Evolutionary conservation across 2,797 vertebrate species (phyloP), one percentile per base, ranked within the genome.

Genomic region (Fistularia tabacaria): DNA sequence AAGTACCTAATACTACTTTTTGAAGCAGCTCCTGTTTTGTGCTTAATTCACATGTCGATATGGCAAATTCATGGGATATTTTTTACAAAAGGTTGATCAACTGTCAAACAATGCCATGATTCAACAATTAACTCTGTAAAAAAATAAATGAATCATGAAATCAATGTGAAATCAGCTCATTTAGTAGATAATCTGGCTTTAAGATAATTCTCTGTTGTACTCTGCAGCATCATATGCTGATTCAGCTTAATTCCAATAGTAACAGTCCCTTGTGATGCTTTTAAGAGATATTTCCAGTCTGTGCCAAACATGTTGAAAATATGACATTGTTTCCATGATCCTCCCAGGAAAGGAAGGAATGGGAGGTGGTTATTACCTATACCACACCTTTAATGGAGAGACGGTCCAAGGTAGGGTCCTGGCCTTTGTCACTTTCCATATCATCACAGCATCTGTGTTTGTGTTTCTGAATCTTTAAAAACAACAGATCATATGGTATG

Each of bases 331-430:
- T 88, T 88, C 87, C 87, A 85, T 66, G 76, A 74, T 79, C 83
- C 82, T 80, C 83, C 85, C 82, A 66, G 61, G 63, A 79, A 46
- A 66, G 67, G 82, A 89, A 87, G 86, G 82, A 87, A 86, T 81
- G 69, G 81, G 82, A 67, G 73, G 54, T 73, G 70, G 46, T 71
- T 59, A 40, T 53, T 71, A 53, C 75, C 74, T 55, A 57, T 57
- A 78, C 80, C 81, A 80, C 85, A 77, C 85, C 84, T 59, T 59
- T 47, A 51, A 57, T 57, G 60, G 72, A 69, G 73, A 57, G 61
- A 74, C 49, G 64, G 80, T 81, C 69, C 79, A 80, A 53, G 57
- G 59, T 70, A 57, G 74, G 78, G 80, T 77, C 76, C 59, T 60
- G 71, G 65, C 71, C 71, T 77, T 59, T 50, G 56, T 64, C 65